These are phyloP conservation scores for Drosophila hawaiiensis DNA, from an alignment of 2,888 invertebrate species.

Conservation along the genomic window DNA sequence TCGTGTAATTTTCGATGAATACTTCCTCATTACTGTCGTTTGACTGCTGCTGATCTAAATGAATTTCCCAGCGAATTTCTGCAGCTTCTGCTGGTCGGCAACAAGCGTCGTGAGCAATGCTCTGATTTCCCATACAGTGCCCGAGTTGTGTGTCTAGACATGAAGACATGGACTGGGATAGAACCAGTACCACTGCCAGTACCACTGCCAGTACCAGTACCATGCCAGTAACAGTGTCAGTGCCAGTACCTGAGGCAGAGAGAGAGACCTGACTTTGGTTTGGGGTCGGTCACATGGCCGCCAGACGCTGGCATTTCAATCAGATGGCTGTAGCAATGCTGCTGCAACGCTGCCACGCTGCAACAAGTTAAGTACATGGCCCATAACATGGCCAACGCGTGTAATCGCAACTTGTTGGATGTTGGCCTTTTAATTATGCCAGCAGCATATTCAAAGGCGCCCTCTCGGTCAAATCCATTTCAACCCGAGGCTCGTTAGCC, in stretches of 20 bases:
- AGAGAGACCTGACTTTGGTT: slow-evolving; percentile 27
- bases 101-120: slow-evolving; percentile 45
- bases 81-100: slow-evolving; percentile 22
- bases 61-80: slow-evolving; percentile 55
- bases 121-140: slow-evolving; percentile 62
- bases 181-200: not conserved
- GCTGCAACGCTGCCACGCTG: slow-evolving; percentile 4
- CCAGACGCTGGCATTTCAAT: slow-evolving; percentile 70
- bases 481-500: slow-evolving; percentile 58
- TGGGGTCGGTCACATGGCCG: slow-evolving; percentile 53
- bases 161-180: slow-evolving; percentile 7
- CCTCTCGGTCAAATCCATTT: slow-evolving; percentile 49
- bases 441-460: slow-evolving; percentile 66
- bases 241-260: not conserved
- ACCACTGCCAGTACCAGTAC: not conserved
- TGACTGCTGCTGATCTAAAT: slow-evolving; percentile 14
- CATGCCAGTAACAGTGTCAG: not conserved
- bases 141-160: slow-evolving; percentile 47
- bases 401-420: slow-evolving; percentile 74
- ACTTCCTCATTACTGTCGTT: slow-evolving; percentile 43
- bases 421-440: slow-evolving; percentile 73
- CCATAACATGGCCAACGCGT: slow-evolving; percentile 78
- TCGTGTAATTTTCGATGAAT: slow-evolving; percentile 19
- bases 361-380: slow-evolving; percentile 73
- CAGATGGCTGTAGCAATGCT: slow-evolving; percentile 51